A percentile compares a stretch with the other conserved stretches of the same genome.
Conservation (phyloP, 2,888 invertebrate genomes). For the Drosophila seclusa region DNA sequence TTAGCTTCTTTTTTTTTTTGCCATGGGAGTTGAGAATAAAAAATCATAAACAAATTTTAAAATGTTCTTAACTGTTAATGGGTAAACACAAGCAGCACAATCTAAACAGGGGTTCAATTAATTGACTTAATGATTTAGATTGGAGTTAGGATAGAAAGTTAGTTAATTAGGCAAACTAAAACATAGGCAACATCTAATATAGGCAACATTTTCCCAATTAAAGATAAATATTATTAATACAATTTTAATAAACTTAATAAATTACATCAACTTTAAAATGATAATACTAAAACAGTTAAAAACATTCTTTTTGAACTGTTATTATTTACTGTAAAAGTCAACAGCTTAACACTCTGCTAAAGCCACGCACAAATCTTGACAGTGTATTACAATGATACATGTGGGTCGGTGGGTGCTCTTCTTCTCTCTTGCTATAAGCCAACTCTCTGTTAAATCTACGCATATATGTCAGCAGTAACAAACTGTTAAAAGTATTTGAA, state of each 20-base stretch:
- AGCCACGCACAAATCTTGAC: background rate
- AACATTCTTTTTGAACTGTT: background rate
- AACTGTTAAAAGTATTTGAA: background rate
- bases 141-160: background rate
- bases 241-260: background rate
- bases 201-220: background rate
- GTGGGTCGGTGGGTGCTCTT: background rate
- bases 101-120: conserved; percentile 5
- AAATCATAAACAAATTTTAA: conserved; percentile 39
- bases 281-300: background rate
- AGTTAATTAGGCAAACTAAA: background rate
- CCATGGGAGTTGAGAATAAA: background rate
- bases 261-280: background rate
- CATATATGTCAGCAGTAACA: background rate
- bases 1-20: conserved; percentile 12
- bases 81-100: conserved; percentile 17
- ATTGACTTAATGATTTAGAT: background rate
- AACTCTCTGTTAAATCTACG: no score
- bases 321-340: background rate
- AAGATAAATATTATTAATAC: fast-evolving
- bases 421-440: background rate
- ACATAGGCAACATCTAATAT: background rate
- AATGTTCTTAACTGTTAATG: conserved; percentile 40
- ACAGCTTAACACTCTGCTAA: background rate
- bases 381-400: background rate